phyloP scores from a whole-genome alignment of 1,140 invertebrate genomes.

The Mamestra configurata region DNA sequence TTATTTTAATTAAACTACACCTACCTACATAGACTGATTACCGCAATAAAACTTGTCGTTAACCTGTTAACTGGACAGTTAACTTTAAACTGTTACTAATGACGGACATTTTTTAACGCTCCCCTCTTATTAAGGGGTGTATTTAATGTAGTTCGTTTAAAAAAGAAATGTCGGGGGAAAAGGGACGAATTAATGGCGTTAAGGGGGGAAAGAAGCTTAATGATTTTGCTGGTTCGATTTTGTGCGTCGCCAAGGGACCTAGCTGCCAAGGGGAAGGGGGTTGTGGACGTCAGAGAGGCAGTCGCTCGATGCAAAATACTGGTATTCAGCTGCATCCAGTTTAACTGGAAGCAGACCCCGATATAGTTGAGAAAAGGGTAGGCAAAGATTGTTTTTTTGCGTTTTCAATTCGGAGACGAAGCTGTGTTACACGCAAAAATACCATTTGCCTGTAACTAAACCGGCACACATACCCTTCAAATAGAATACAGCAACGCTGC shows the following conservation, averaged over 20 bases:
- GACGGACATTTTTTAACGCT: background rate
- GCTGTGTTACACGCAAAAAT: too few relatives aligned
- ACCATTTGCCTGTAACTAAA: too few relatives aligned
- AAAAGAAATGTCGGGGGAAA: background rate
- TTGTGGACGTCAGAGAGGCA: too few relatives aligned
- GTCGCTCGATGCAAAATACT: too few relatives aligned
- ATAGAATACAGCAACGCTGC: too few relatives aligned
- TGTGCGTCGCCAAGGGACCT: background rate
- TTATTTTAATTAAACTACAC: background rate
- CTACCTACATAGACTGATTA: conserved; percentile 4
- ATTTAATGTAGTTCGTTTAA: background rate
- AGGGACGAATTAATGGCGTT: background rate
- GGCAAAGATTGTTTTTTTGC: too few relatives aligned
- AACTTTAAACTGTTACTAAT: conserved; percentile 12
- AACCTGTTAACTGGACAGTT: conserved; percentile 8
- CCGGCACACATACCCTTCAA: too few relatives aligned
- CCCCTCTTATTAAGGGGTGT: background rate
- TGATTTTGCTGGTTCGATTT: background rate
- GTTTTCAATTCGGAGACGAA: too few relatives aligned
- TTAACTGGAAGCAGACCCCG: too few relatives aligned
- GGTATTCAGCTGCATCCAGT: too few relatives aligned
- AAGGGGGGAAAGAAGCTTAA: background rate
- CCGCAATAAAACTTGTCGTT: background rate
- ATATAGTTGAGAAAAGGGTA: too few relatives aligned
- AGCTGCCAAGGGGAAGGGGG: too few relatives aligned